phyloP scores from a whole-genome alignment of 2,888 invertebrate species.

The Doris montereyensis region DNA sequence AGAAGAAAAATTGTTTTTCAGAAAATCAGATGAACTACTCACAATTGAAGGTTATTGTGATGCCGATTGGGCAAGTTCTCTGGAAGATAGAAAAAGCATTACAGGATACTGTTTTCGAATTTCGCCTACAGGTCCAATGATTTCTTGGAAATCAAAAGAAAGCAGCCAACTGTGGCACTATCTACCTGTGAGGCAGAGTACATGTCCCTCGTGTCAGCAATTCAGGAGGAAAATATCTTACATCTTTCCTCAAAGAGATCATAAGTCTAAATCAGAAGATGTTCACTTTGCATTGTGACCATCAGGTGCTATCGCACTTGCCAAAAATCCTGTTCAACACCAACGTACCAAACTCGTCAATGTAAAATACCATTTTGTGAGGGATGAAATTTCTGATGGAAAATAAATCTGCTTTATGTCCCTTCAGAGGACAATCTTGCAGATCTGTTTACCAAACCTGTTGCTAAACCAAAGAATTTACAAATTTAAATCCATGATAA shows the following conservation, averaged over 20 bases:
- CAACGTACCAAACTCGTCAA: slow-evolving; percentile 20
- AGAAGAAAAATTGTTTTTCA: slow-evolving; percentile 20
- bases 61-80: background rate
- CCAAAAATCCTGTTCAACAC: slow-evolving; percentile 18
- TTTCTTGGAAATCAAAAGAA: slow-evolving; percentile 42
- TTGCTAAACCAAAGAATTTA: background rate
- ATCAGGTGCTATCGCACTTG: background rate
- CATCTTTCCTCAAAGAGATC: background rate
- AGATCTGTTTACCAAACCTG: slow-evolving; percentile 21
- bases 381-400: background rate
- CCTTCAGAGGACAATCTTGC: background rate
- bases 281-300: background rate
- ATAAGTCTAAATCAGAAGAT: background rate
- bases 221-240: background rate
- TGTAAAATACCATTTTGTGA: background rate
- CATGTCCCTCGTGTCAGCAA: background rate
- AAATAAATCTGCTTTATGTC: background rate
- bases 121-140: background rate
- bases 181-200: slow-evolving; percentile 4
- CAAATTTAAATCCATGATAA: too few species aligned
- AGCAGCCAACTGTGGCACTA: background rate
- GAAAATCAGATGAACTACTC: background rate
- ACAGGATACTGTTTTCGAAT: background rate
- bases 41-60: background rate
- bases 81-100: slow-evolving; percentile 1